Base-by-base conservation (phyloP, 2,797 vertebrate species). In the Mus spretus region DNA sequence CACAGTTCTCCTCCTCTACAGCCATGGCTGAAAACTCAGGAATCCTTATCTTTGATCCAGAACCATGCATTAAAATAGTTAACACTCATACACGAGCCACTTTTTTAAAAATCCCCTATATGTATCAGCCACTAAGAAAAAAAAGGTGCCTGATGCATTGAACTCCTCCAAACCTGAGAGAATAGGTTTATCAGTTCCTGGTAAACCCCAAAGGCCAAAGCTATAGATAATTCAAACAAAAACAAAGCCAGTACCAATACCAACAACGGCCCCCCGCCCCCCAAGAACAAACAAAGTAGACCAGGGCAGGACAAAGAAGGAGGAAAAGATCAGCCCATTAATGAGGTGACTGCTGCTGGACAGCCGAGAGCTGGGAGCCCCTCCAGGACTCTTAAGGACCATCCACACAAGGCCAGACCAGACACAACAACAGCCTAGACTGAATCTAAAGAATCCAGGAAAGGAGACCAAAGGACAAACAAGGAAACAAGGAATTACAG, bases 11-110 rank as follows among this genome's bases (percentile, higher is more conserved):
- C 55, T 63, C 50, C 95, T 53, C 28, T 37, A 86, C 24, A n/a
- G n/a, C 44, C 53, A 87, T 22, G n/a, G 75, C 61, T 63, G 2
- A 92, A 88, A 44, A 93, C 37, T 87, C 67, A 44, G 90, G 74
- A 86, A 90, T 90, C 78, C 89, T 89, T 79, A 87, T 79, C 63
- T 65, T 85, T 95, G 78, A n/a, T 55, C n/a, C 74, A 85, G n/a
- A 90, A 75, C 13, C 75, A 93, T n/a, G 79, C 12, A 97, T 57
- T 53, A 34, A 92, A 83, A 37, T 79, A 31, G 17, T 31, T 53
- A 50, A 57, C 22, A 94, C 40, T 50, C 53, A 74, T 26, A 9
- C 2, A 93, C 9, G 84, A 91, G 47, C 37, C 80, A 89, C 19
- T 13, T 70, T 90, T 63, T 88, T 28, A 26, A 19, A 37, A 82